These are phyloP conservation scores for Colostygia pectinataria DNA, from an alignment of 2,888 invertebrate genomes.

Conservation along the genomic window DNA sequence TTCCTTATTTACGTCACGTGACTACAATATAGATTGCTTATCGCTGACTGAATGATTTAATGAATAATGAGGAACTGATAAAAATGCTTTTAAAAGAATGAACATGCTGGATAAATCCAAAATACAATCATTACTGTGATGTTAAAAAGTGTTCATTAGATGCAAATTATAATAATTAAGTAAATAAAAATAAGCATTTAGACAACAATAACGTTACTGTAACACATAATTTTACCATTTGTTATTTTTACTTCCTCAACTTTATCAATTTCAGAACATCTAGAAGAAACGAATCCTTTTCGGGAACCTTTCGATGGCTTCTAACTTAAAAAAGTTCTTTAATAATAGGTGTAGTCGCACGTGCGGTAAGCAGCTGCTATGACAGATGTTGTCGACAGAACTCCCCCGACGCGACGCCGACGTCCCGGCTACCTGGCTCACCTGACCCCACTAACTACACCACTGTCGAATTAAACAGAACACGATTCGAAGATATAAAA, in stretches of 20 bases:
- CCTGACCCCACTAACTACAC: slow-evolving; percentile 54
- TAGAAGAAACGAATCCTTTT: slow-evolving; percentile 25
- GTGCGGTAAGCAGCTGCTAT: slow-evolving; percentile 77
- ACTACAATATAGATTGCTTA: slow-evolving; percentile 23
- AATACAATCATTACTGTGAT: too few species aligned
- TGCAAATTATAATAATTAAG: too few species aligned
- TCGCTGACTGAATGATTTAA: slow-evolving; percentile 7
- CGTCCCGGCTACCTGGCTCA: slow-evolving; percentile 58
- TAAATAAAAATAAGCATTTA: too few species aligned
- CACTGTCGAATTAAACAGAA: slow-evolving; percentile 20
- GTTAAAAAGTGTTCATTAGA: too few species aligned
- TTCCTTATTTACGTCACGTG: slow-evolving; percentile 36
- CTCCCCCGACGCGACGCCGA: slow-evolving; percentile 41
- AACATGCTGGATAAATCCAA: slow-evolving; percentile 6
- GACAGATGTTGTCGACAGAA: slow-evolving; percentile 77
- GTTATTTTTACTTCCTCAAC: too few species aligned
- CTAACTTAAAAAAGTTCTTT: slow-evolving; percentile 61
- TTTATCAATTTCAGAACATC: slow-evolving; percentile 8
- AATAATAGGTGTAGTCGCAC: slow-evolving; percentile 78
- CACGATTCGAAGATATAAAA: slow-evolving; percentile 14
- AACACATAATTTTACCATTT: too few species aligned
- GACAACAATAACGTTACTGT: too few species aligned
- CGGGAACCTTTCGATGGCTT: slow-evolving; percentile 54
- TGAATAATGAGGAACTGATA: slow-evolving; percentile 10
- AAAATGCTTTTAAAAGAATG: slow-evolving; percentile 1